Evolutionary conservation across 2,888 invertebrate genomes (phyloP), one percentile per base, ranked within the genome.

Genomic region (Gastracanthus pulcherrimus): DNA sequence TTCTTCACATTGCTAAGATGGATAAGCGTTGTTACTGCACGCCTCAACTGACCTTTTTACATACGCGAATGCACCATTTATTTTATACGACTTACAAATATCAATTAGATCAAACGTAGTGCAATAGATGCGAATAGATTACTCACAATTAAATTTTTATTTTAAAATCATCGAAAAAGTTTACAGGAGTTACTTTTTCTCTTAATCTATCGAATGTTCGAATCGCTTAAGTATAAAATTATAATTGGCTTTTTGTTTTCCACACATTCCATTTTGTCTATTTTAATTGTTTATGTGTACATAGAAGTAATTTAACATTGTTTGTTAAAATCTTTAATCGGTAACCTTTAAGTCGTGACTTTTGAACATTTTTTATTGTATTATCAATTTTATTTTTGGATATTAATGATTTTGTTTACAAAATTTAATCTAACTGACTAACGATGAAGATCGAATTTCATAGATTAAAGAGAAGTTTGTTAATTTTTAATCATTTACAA

Each of bases 1-100:
- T 79, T 82, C 82, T 84, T 84, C 80, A 74, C 78, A 85, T 83
- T 84, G 83, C 82, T 84, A 84, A 84, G 82, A 81, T 84, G 70
- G 81, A 82, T 84, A 83, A 83, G 82, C 81, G 82, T 85, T 84
- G 70, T 74, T 74, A 82, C 45, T 77, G 77, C 74, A 80, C 51
- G 70, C 80, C 64, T 82, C 72, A 67, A 67, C 58, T 11, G n/a
- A 66, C 38, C 70, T 69, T 77, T 76, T 58, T 67, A 69, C 31
- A 62, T 34, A 71, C 23, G 36, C 36, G 7, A 60, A 80, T 19
- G 69, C 74, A 75, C 67, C 26, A 48, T 80, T 69, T 74, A 29
- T 74, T 71, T 80, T 48, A 31, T 64, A 71, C 45, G 23, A 26
- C 41, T 62, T 62, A 19, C 41, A 51, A 71, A 41, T 41, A 19